These are phyloP conservation scores for Stictonetta naevosa DNA, from an alignment of 2,113 vertebrate genomes.

Conservation along the genomic window DNA sequence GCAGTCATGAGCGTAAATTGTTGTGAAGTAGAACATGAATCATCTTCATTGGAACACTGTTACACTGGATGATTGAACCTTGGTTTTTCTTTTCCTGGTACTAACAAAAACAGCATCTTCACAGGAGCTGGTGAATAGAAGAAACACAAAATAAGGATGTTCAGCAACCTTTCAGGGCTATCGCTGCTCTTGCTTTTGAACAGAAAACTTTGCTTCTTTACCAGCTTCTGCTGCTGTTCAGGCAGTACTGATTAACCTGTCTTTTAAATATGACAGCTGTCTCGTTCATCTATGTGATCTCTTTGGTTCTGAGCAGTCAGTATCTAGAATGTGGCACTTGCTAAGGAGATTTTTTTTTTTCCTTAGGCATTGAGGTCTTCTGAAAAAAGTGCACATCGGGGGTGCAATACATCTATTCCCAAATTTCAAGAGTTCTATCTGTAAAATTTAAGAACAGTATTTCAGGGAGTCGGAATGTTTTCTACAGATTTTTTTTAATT, in stretches of 20 bases:
- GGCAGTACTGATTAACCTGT: background rate
- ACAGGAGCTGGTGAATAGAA: background rate
- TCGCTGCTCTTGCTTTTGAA: background rate
- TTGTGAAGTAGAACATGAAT: conserved; percentile 54
- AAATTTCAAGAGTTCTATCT: background rate
- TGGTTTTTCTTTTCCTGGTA: background rate
- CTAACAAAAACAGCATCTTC: background rate
- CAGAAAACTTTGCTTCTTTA: background rate
- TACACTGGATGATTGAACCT: conserved; percentile 57
- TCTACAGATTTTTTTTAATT: background rate
- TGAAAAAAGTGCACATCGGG: background rate
- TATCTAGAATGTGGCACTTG: background rate
- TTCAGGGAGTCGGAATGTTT: background rate
- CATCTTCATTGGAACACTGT: conserved; percentile 37
- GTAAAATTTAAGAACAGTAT: background rate
- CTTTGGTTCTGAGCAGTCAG: background rate
- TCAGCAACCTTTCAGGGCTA: background rate
- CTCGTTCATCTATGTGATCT: background rate
- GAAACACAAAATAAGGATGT: background rate
- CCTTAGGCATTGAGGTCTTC: background rate
- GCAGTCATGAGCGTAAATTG: conserved; percentile 49
- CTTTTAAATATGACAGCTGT: background rate
- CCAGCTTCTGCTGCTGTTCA: background rate
- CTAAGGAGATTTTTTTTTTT: background rate
- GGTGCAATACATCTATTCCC: background rate